phyloP scores from a whole-genome alignment of 2,797 vertebrate species.

The Atherinosoma microstoma region DNA sequence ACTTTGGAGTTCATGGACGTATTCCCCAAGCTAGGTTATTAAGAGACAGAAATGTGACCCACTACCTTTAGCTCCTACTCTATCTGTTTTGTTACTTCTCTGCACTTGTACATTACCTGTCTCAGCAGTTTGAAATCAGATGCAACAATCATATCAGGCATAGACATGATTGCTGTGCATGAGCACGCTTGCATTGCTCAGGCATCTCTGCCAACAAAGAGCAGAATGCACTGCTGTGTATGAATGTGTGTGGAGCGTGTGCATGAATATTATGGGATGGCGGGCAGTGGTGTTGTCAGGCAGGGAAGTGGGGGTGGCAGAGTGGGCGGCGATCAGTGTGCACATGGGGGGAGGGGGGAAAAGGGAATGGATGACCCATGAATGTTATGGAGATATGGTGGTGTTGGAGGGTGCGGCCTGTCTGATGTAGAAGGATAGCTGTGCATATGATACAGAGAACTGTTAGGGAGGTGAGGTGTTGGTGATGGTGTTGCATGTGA shows the following conservation, averaged over 20 bases:
- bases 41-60: conserved; percentile 68
- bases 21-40: conserved; percentile 56
- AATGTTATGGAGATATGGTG: conserved; percentile 84
- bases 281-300: conserved; percentile 80
- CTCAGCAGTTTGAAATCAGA: conserved; percentile 37
- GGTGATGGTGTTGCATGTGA: conserved; percentile 59
- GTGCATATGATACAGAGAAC: conserved; percentile 79
- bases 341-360: conserved; percentile 73
- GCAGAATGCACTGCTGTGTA: conserved; percentile 64
- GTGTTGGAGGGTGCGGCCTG: conserved; percentile 52
- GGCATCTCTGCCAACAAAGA: conserved; percentile 75
- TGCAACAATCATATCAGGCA: conserved; percentile 55
- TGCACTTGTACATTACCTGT: conserved; percentile 54
- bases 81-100: conserved; percentile 18
- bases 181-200: conserved; percentile 63
- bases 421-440: conserved; percentile 58
- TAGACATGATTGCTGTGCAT: conserved; percentile 55
- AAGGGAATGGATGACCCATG: conserved; percentile 72
- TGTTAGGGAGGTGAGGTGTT: conserved; percentile 56
- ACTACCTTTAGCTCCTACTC: conserved; percentile 37
- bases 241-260: conserved; percentile 63
- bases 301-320: conserved; percentile 76
- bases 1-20: conserved; percentile 48
- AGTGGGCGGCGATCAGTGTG: conserved; percentile 67
- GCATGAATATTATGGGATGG: conserved; percentile 84